Evolutionary conservation across 2,113 vertebrate species (phyloP), one percentile per base, ranked within the genome.

Genomic region (Crocuta crocuta): DNA sequence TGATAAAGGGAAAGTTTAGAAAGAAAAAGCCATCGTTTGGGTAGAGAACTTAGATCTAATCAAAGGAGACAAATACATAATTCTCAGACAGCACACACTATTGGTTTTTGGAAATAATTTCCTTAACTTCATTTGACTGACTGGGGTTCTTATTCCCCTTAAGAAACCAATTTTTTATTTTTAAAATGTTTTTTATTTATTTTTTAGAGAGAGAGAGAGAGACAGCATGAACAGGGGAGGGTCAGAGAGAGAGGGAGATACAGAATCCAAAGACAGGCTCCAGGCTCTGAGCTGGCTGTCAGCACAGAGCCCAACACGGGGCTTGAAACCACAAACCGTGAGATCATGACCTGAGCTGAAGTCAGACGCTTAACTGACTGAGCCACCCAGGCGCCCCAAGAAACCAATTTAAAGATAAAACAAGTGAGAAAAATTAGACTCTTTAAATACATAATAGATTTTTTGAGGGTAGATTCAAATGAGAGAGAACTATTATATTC

Each of bases 101-200:
- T 23, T 17, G 61, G 58, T 74, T 96, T 97, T 96, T 86, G 85
- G 97, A 92, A 93, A 45, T 23, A 79, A n/a, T 6, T 94, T 97
- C n/a, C 65, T 82, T 87, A 21, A 24, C 80, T 85, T 96, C 82
- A 39, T 48, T 95, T 58, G 89, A 50, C 50, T 63, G 13, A 39
- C 10, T 28, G 45, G 68, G 5, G 10, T 82, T 78, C 0, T 95
- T 23, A 61, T 95, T 97, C 28, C 73, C 68, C 43, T 91, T 82
- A 89, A 88, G 35, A 97, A 97, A 55, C 31, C 31, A 79, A 88
- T 50, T 84, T 55, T 39, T 39, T 39, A 39, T 39, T 39, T 39
- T 39, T 39, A 39, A 39, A 39, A 39, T 39, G 39, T 39, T 39
- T 39, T 3, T 39, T 39, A 39, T 39, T 39, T 39, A 39, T 39